Percentiles rank a stretch among this genome's conserved stretches.
phyloP scores from a whole-genome alignment of 2,797 vertebrate species.

The Platalea minor region DNA sequence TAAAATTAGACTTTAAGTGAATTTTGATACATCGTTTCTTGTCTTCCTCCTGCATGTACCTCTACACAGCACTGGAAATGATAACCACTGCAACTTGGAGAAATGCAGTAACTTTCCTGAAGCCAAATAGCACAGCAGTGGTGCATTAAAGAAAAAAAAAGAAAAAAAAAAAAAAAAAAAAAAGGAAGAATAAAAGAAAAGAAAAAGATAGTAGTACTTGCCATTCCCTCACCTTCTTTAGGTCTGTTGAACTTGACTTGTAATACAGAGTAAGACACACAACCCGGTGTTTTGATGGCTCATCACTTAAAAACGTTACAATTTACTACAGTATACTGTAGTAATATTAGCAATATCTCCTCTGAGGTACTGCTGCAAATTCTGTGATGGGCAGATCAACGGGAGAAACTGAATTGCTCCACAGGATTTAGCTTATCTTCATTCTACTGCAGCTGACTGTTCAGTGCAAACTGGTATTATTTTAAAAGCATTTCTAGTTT shows the following conservation, averaged over 20 bases:
- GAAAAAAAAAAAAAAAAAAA: too few species aligned
- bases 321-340: not conserved
- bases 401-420: not conserved
- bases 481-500: slow-evolving; percentile 26
- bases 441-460: not conserved
- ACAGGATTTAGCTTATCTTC: not conserved
- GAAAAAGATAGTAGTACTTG: not conserved
- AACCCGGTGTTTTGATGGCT: not conserved
- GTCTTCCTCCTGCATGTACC: not conserved
- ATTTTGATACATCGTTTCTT: not conserved
- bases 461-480: not conserved
- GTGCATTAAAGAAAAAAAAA: not conserved
- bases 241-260: not conserved
- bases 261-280: not conserved
- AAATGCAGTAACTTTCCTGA: not conserved
- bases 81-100: not conserved
- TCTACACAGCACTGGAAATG: not conserved
- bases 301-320: not conserved
- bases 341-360: not conserved
- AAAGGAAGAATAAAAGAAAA: too few species aligned
- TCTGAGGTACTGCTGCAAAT: not conserved
- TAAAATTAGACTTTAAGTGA: not conserved
- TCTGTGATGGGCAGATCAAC: not conserved
- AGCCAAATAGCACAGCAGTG: not conserved
- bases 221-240: not conserved